A percentile compares a stretch with the other conserved stretches of the same genome.
These are phyloP conservation scores for Cecidostiba fungosa DNA, from an alignment of 2,888 invertebrate species.

Conservation along the genomic window DNA sequence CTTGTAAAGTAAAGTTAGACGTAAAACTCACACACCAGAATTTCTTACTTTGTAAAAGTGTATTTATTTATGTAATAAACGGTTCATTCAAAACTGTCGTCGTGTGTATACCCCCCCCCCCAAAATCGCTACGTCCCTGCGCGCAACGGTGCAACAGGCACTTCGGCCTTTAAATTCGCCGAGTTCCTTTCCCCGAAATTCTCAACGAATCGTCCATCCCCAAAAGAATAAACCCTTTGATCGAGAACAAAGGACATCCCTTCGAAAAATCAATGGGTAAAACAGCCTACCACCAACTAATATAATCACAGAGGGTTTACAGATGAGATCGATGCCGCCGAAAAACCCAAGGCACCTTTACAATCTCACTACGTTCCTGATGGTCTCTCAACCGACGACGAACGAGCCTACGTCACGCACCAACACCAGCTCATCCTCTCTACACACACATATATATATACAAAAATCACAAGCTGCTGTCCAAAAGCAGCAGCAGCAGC, in stretches of 20 bases:
- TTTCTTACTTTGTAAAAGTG: slow-evolving; percentile 9
- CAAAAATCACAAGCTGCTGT: background rate
- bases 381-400: background rate
- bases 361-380: background rate
- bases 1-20: slow-evolving; percentile 17
- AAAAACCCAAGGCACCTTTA: background rate
- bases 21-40: background rate
- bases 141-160: slow-evolving; percentile 2
- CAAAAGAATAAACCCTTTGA: background rate
- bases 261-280: too few species aligned
- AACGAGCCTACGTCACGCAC: slow-evolving; percentile 12
- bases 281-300: background rate
- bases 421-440: background rate
- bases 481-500: slow-evolving; percentile 11
- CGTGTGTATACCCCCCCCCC: too few species aligned
- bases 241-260: too few species aligned
- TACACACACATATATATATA: background rate
- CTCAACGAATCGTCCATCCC: background rate
- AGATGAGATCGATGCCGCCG: background rate
- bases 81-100: background rate
- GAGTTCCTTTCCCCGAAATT: background rate
- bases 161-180: background rate
- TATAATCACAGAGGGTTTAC: background rate
- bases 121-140: too few species aligned
- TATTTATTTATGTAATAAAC: slow-evolving; percentile 12